Evolutionary conservation across 30 jellyfish, hydroid and myxozoan species (phyloP), one percentile per base, ranked within the genome.

Genomic region (Chironex yamaguchii): DNA sequence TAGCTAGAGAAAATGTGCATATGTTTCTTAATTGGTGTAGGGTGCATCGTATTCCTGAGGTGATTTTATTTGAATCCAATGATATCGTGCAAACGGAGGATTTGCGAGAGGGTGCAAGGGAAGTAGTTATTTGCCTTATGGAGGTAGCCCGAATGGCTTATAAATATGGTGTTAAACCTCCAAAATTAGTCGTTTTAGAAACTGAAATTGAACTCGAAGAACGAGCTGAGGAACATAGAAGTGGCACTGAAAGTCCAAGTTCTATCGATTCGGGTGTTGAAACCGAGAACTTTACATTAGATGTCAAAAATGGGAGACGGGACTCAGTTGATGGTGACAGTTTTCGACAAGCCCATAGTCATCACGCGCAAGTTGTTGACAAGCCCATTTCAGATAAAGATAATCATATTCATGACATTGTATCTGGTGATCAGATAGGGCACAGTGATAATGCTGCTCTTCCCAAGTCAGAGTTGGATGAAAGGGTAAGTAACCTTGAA

Each of bases 21-120:
- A 70, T 71, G 33, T 94, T 94, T 77, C 63, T 94, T 25, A 83
- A 82, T 9, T 94, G 99, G 99, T 94, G 99, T 64, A 91, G 99
- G 12, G 50, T 32, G 13, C 99, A 88, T 62, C 80, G 31, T 14
- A 75, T 94, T 26, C 97, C 96, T 6, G 99, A 94, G 74, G 96
- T 89, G 27, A 64, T 94, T 27, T 81, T 94, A 71, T 94, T 94
- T 72, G 99, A 94, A 52, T 94, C 99, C 23, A 94, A 94, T 69
- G 99, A 94, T 79, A 97, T 89, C 17, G 99, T 94, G 21, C 97
- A 92, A 35, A 92, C 98, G 48, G 99, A 94, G 36, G 99, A 94
- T 26, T 68, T 86, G 14, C 66, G 99, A 27, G 99, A 94, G 29
- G 95, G 95, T 27, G 99, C 99, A 17, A 90, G 99, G 51, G 99